Base-by-base conservation (phyloP, 1,140 invertebrate genomes). In the Brachionus koreanus region DNA sequence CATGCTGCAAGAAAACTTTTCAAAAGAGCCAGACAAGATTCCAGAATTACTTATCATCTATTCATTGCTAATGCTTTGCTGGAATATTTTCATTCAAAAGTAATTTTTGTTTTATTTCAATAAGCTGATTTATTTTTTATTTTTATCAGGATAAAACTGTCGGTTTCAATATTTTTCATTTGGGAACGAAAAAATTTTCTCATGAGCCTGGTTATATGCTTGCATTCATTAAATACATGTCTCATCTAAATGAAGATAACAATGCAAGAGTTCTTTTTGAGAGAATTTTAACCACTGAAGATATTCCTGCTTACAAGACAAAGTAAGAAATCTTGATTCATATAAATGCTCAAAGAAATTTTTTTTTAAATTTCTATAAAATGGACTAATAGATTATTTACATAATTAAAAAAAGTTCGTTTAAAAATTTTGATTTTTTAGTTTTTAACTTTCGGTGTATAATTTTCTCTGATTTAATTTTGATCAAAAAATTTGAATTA, bases 21-120 rank as follows among this genome's bases (percentile, higher is more conserved):
- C 85, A 98, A 98, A 89, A 91, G 94, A 85, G 96, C 96, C 0
- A 89, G 98, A 61, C 96, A 98, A 88, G 97, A 99, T 88, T 86
- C 91, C 3, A 90, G 93, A 16, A 93, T 93, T 0, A 92, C 92
- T 39, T 95, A 95, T 88, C 96, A 99, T 87, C 93, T 98, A 49
- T 99, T 94, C 86, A 95, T 98, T 2, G 93, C 96, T 0, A 96
- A 97, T 13, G 96, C 97, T 0, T 89, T 98, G 0, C 98, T 99
- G 95, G 98, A 99, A 89, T 99, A 99, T 88, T 98, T 98, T 86
- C 98, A 96, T 87, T 98, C 94, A 75, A 99, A 99, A 86, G 90
- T 90, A 72, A 76, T 77, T 77, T 83, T 74, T 25, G 25, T 65
- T 16, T 4, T 7, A 82, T 33, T 13, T 16, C 82, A 37, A 5